These are phyloP conservation scores for Lasioglossum morio DNA, from an alignment of 2,888 invertebrate species.

Conservation along the genomic window DNA sequence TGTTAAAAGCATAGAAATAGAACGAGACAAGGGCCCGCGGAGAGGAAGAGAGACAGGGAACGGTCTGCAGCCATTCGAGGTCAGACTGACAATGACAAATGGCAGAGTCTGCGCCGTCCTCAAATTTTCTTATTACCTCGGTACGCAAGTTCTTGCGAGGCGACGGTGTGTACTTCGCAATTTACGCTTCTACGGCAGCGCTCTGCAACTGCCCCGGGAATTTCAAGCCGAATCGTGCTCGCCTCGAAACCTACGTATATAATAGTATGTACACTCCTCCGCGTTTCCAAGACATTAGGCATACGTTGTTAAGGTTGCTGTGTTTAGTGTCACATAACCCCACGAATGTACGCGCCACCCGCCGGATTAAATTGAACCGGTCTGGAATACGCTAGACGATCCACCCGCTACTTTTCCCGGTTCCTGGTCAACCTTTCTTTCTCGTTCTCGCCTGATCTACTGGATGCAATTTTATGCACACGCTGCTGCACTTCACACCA, in stretches of 20 bases:
- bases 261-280: constrained; percentile 12
- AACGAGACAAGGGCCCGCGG: constrained; percentile 50
- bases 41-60: background rate
- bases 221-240: constrained; percentile 58
- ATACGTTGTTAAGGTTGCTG: constrained; percentile 50
- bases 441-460: background rate
- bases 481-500: too few species aligned
- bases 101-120: constrained; percentile 73
- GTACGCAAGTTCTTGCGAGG: constrained; percentile 61
- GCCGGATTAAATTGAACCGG: constrained; percentile 28
- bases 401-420: background rate
- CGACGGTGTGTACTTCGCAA: constrained; percentile 56
- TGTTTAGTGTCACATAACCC: constrained; percentile 40
- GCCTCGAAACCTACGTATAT: constrained; percentile 23
- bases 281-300: constrained; percentile 56
- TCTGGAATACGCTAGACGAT: background rate
- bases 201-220: constrained; percentile 45
- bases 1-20: constrained; percentile 80
- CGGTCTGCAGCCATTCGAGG: constrained; percentile 63
- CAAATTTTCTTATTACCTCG: constrained; percentile 80
- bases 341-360: constrained; percentile 13
- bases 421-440: background rate
- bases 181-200: constrained; percentile 63
- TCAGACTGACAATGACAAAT: constrained; percentile 81
- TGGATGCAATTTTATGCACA: background rate